Conservation (phyloP, 2,113 vertebrate species). For the Sus scrofa region T2T-Sscrofa CM000826.6:127468001-127468500, state of each 20-base stretch:
- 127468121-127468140: not conserved
- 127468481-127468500: slow-evolving; percentile 13
- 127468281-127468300: fast-evolving
- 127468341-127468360: not conserved
- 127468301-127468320: not conserved
- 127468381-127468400: slow-evolving; percentile 46
- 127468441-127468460: not conserved
- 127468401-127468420: not conserved
- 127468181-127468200: not conserved
- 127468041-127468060: not conserved
- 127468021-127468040: not conserved
- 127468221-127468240: not conserved
- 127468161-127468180: not conserved
- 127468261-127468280: not conserved
- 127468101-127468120: not conserved
- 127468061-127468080: not conserved
- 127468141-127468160: not conserved
- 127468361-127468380: not conserved
- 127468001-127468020: not conserved
- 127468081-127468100: not conserved
- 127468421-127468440: not conserved
- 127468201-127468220: not conserved
- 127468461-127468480: not conserved
- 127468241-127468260: not conserved
- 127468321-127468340: not conserved